Evolutionary conservation across 1,140 invertebrate genomes (phyloP).

Genomic region (Trinorchestia longiramus): DNA sequence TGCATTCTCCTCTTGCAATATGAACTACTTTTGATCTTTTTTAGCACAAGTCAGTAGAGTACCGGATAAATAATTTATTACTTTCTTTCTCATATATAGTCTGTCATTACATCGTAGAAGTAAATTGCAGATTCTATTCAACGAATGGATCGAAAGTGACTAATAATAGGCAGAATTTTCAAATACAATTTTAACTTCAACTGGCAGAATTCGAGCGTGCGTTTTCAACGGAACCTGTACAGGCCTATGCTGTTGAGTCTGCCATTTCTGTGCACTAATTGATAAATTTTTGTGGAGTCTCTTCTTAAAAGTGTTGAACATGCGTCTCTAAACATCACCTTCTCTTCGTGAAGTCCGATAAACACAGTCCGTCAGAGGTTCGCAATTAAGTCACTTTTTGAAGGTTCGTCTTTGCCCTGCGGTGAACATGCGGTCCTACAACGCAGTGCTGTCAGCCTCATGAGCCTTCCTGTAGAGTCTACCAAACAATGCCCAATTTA

Average conservation of each 20-base stretch:
- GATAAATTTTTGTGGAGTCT: not conserved
- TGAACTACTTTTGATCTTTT: no score
- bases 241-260: not conserved
- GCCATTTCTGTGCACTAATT: not conserved
- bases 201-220: no score
- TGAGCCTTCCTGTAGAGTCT: not conserved
- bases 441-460: not conserved
- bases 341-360: not conserved
- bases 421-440: not conserved
- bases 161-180: no score
- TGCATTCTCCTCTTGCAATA: no score
- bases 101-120: no score
- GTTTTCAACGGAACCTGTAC: not conserved
- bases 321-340: not conserved
- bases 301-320: not conserved
- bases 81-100: no score
- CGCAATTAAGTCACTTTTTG: constrained; percentile 16
- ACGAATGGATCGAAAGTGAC: no score
- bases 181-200: no score
- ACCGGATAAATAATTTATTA: no score
- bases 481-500: constrained; percentile 51
- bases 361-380: not conserved
- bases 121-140: no score
- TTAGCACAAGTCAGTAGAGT: no score
- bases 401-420: not conserved